These are phyloP conservation scores for Oppia nitens DNA, from an alignment of 1,140 invertebrate species.

Conservation along the genomic window DNA sequence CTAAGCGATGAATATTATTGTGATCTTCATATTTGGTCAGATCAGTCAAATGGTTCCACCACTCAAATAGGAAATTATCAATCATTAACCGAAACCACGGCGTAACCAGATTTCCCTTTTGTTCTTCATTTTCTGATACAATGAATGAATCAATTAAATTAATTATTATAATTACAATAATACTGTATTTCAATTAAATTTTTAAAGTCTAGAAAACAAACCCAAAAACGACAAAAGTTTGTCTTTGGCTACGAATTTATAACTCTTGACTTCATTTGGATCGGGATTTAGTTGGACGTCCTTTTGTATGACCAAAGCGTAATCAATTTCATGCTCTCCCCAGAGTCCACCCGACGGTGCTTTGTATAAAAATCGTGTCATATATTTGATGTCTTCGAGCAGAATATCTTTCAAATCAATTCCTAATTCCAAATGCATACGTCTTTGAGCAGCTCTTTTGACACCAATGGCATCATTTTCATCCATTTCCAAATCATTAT, in stretches of 20 bases:
- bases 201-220: too few relatives aligned
- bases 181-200: too few relatives aligned
- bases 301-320: conserved; percentile 67
- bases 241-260: conserved; percentile 50
- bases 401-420: conserved; percentile 38
- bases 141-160: too few relatives aligned
- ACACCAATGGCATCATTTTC: conserved; percentile 56
- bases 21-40: conserved; percentile 55
- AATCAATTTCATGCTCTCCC: conserved; percentile 95
- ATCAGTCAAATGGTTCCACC: conserved; percentile 77
- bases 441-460: conserved; percentile 58
- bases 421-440: conserved; percentile 72
- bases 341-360: conserved; percentile 49
- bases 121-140: conserved; percentile 41
- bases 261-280: conserved; percentile 69
- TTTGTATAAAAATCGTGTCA: conserved; percentile 76
- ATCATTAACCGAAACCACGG: conserved; percentile 85
- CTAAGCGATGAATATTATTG: conserved; percentile 37
- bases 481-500: conserved; percentile 52
- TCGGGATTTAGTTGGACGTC: conserved; percentile 66
- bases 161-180: too few relatives aligned
- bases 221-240: conserved; percentile 44
- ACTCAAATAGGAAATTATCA: conserved; percentile 45
- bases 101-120: conserved; percentile 45
- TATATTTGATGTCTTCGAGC: conserved; percentile 49